A percentile compares a stretch with the other conserved stretches of the same genome.
phyloP scores from a whole-genome alignment of 2,888 invertebrate genomes.

The Globia sparganii region DNA sequence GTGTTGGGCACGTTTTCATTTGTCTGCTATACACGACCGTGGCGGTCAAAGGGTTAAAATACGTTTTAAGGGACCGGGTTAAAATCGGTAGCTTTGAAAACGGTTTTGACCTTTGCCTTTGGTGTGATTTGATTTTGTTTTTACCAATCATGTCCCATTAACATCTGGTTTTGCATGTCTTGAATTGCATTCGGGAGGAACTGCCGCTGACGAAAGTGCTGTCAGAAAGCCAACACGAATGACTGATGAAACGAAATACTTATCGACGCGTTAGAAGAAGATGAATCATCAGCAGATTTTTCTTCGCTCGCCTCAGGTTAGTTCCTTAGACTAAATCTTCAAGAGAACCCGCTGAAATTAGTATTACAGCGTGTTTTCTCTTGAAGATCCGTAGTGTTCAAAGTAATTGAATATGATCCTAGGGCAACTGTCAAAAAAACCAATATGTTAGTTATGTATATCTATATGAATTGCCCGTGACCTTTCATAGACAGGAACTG shows the following conservation, averaged over 20 bases:
- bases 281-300: background rate
- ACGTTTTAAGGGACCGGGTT: background rate
- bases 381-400: slow-evolving; percentile 6
- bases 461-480: background rate
- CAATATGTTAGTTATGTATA: background rate
- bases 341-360: background rate
- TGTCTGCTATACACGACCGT: no score
- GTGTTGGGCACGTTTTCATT: no score
- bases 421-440: background rate
- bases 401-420: slow-evolving; percentile 31
- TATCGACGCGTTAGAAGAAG: background rate
- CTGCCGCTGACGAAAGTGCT: background rate
- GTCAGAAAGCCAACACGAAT: no score
- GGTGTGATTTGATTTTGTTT: background rate
- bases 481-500: no score
- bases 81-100: background rate
- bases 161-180: background rate
- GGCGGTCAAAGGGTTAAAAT: no score
- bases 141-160: no score
- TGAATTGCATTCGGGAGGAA: background rate
- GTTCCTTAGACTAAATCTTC: background rate
- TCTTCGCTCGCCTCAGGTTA: background rate
- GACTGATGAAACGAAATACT: no score
- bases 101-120: background rate
- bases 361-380: slow-evolving; percentile 10